These are phyloP conservation scores for Eudemis profundana DNA, from an alignment of 2,888 invertebrate genomes.

Conservation along the genomic window DNA sequence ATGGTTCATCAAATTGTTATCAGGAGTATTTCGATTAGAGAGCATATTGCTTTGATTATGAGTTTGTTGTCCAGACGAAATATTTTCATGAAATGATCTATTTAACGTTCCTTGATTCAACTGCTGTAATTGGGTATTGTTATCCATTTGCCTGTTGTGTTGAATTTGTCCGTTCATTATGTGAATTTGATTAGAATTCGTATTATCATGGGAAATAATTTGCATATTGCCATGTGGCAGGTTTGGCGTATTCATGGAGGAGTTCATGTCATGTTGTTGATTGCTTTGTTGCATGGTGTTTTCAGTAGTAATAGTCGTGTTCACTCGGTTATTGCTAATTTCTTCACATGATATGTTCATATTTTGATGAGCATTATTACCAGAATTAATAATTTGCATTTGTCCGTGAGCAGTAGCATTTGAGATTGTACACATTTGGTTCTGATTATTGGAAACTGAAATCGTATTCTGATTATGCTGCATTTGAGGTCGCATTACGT, in stretches of 20 bases:
- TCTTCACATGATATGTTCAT: constrained; percentile 78
- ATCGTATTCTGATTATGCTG: constrained; percentile 74
- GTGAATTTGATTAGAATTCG: constrained; percentile 76
- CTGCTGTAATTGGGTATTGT: constrained; percentile 71
- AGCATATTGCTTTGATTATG: constrained; percentile 71
- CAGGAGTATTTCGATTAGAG: constrained; percentile 72
- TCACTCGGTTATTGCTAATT: constrained; percentile 69
- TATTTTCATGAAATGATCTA: constrained; percentile 75
- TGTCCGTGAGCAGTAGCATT: constrained; percentile 71
- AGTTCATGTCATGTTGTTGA: constrained; percentile 71
- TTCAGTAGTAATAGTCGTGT: constrained; percentile 66
- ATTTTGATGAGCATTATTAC: constrained; percentile 75
- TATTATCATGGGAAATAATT: constrained; percentile 74
- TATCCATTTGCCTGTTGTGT: constrained; percentile 72
- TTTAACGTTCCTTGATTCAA: constrained; percentile 64
- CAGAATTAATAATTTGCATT: constrained; percentile 74
- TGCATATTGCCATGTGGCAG: constrained; percentile 75
- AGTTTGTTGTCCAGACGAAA: constrained; percentile 66
- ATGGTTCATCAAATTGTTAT: constrained; percentile 73
- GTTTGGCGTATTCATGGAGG: constrained; percentile 65
- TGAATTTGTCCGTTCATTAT: constrained; percentile 82
- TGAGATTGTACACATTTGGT: constrained; percentile 75
- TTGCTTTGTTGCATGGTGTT: constrained; percentile 65
- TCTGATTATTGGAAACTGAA: constrained; percentile 69
- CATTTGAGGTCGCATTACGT: constrained; percentile 70